Base-by-base conservation (phyloP, 2,888 invertebrate genomes). In the Philereme vetulata region DNA sequence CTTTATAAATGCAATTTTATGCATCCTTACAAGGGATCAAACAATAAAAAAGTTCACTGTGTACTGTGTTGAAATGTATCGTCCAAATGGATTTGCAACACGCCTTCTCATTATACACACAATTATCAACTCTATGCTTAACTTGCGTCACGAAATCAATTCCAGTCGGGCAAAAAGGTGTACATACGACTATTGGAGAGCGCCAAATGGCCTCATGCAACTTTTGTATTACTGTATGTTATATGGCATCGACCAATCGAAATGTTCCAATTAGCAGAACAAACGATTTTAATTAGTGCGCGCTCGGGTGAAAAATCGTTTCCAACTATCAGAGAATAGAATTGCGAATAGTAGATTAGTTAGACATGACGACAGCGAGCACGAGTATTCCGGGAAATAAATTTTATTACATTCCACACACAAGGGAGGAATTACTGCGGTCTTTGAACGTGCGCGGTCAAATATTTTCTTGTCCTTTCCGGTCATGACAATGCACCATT, bases 401-500 rank as follows among this genome's bases (percentile, higher is more conserved):
- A 78, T 86, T 86, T 86, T 84, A 88, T 88, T 84, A 82, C 84
- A 84, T 84, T 84, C 83, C 80, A 72, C 69, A 77, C 80, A 81
- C 80, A 75, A 76, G 75, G 75, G 67, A 78, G 77, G 75, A 78
- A 82, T 82, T 75, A 81, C 74, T 62, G 66, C 61, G 78, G 57
- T 51, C 45, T 53, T 64, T 61, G 40, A 75, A 80, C 82, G 80
- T 81, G 82, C 76, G 73, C 80, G 80, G 80, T 82, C 82, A 81
- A 83, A 80, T 77, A 83, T 81, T 79, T 72, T 74, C 72, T 80
- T 65, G 59, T 47, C 58, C 47, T 75, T 74, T 75, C 79, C 71
- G 75, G 78, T 78, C 77, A 74, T 72, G 74, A 90, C 87, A 90
- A 87, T 86, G 71, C 76, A 67, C 82, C 76, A 87, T 86, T 85